phyloP scores from a whole-genome alignment of 1,140 invertebrate species.

The Bombus confusus region DNA sequence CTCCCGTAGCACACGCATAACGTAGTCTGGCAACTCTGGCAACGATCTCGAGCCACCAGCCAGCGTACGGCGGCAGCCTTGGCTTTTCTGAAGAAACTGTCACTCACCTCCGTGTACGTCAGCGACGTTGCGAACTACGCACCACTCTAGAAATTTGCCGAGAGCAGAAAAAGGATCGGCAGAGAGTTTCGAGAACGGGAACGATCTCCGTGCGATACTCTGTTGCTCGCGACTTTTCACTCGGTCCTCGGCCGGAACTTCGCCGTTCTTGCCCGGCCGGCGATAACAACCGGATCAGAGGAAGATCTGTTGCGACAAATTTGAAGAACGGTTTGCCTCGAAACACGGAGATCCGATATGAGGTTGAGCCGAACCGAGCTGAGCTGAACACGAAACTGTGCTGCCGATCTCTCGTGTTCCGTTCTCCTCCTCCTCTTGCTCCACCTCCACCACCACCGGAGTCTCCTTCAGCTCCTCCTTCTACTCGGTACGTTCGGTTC shows the following conservation, averaged over 20 bases:
- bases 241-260: background rate
- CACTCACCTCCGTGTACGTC: conserved; percentile 68
- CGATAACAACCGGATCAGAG: conserved; percentile 1
- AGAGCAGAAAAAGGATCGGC: background rate
- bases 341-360: conserved; percentile 63
- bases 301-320: conserved; percentile 17
- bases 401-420: conserved; percentile 79
- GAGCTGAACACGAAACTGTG: conserved; percentile 77
- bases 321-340: conserved; percentile 34
- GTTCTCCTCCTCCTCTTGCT: conserved; percentile 69
- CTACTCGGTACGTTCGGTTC: conserved; percentile 68
- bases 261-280: background rate
- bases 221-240: background rate
- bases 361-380: conserved; percentile 68
- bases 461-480: conserved; percentile 69
- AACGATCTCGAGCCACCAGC: conserved; percentile 5
- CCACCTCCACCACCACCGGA: conserved; percentile 52
- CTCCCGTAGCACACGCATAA: background rate
- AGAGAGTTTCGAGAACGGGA: background rate
- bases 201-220: background rate
- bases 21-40: conserved; percentile 39
- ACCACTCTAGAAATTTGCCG: conserved; percentile 44
- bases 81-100: conserved; percentile 60
- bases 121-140: conserved; percentile 63
- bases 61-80: conserved; percentile 34